Evolutionary conservation across 1,140 invertebrate species (phyloP), one percentile per base, ranked within the genome.

Genomic region (Drosophila nebulosa): DNA sequence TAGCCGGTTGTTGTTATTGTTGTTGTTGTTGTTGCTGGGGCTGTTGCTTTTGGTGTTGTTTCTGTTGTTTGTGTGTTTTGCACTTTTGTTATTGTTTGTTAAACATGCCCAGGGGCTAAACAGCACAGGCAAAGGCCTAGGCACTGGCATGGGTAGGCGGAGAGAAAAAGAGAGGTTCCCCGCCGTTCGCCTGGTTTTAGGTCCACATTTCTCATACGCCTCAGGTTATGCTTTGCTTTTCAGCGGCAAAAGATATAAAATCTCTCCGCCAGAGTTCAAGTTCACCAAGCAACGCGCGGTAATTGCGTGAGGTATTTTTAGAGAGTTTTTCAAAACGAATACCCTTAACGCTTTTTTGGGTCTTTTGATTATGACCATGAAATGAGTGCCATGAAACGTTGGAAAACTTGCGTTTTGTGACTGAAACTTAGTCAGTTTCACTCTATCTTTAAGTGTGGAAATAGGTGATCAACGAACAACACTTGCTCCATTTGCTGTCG

Each of bases 201-300:
- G 9, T 27, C 30, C 6, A 4, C 35, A 50, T 24, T 26, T 26
- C 14, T 10, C 24, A 14, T 30, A 78, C 79, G 80, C 79, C 79
- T 79, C 18, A 69, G 68, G 68, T 64, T 84, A 86, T 85, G 79
- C 79, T 77, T 63, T 71, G 68, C 60, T 80, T 84, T 73, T 77
- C 30, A n/a, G 58, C 46, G 64, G 56, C 27, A 78, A 39, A 18
- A 10, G 18, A 12, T 39, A 26, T n/a, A 30, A 50, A 61, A 80
- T 74, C 74, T 63, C 6, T 50, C 56, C 12, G 4, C 18, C 22
- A 22, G 55, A 78, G 59, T 83, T 81, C 74, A 83, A 81, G 79
- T 83, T 81, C 79, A 46, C 39, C 39, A 46, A 21, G 39, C 39
- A 83, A 42, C 16, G 30, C 16, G 30, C 56, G 24, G 22, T 46